A percentile compares a stretch with the other conserved stretches of the same genome.
Conservation (phyloP, 2,888 invertebrate genomes). For the Cylloceria caligata region DNA sequence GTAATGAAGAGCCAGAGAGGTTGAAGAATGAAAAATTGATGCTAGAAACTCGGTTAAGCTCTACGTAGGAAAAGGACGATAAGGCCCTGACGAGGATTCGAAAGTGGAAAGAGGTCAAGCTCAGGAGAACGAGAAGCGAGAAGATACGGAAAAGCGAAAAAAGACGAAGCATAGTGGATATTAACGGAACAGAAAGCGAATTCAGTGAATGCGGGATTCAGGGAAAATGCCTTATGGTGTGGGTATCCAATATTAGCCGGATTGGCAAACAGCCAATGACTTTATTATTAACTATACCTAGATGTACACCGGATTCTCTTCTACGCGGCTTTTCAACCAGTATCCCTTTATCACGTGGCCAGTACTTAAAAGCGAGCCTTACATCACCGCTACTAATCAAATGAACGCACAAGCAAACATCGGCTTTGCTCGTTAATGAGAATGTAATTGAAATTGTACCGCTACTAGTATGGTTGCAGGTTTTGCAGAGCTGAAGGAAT, state of each 20-base stretch:
- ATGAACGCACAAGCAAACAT: conserved; percentile 4
- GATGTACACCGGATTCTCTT: neutral
- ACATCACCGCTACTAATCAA: neutral
- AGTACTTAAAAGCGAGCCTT: neutral
- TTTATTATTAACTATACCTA: conserved; percentile 10
- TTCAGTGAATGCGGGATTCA: neutral
- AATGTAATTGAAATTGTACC: neutral
- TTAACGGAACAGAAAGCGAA: conserved; percentile 1
- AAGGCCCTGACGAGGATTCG: neutral
- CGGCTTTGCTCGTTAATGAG: neutral
- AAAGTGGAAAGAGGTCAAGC: neutral
- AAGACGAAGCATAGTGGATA: neutral
- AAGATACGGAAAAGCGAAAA: neutral
- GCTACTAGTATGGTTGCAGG: neutral
- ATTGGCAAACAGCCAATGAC: conserved; percentile 4
- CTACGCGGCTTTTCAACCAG: neutral
- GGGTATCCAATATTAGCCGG: neutral
- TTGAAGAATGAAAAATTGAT: conserved; percentile 20
- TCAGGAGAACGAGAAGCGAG: neutral
- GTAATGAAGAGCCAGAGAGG: conserved; percentile 8
- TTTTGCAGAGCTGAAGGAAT: neutral
- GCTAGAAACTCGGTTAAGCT: conserved; percentile 10
- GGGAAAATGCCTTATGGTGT: neutral
- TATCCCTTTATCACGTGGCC: neutral
- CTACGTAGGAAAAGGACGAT: neutral